Evolutionary conservation across 2,113 vertebrate species (phyloP), one percentile per base, ranked within the genome.

Genomic region (Silurus glanis): DNA sequence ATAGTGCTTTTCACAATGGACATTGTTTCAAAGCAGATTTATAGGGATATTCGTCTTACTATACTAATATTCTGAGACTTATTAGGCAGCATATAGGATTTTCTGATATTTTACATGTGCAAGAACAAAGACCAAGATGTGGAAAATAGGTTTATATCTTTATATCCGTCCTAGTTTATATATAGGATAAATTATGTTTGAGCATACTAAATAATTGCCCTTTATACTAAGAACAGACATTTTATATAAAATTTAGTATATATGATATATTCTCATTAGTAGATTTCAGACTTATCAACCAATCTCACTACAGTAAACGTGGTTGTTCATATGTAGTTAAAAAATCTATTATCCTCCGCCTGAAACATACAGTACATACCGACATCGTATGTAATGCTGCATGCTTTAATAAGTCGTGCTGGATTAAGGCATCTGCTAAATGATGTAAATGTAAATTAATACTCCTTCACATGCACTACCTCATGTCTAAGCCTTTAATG

Each of bases 51-150:
- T 2, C 2, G 37, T 37, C 37, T 37, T 37, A 2, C 37, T 37
- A 37, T 37, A 37, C 37, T 37, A 37, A 37, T 37, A 67, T 28
- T 67, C 13, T 67, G 5, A 62, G 51, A 76, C 49, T 76, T 55
- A 49, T 64, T 23, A 83, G 56, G 16, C 53, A 71, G 47, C 25
- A 37, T 55, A 72, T 55, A 72, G 75, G 74, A 80, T 80, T 62
- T 78, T 88, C 82, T 82, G 59, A 61, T 88, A 51, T 79, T 83
- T 86, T 79, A 23, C 74, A 79, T 71, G 72, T 85, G 62, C 58
- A 81, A 72, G n/a, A 84, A 78, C 21, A 37, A 71, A 84, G 47
- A 69, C 21, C 74, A 55, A 76, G 21, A n/a, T 53, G 10, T 75
- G 21, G 72, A 76, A n/a, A 25, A 55, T 7, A 2, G 7, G 10